Percentiles rank a stretch among this genome's conserved stretches.
phyloP scores from a whole-genome alignment of 1,140 invertebrate species.

The Spodoptera litura region DNA sequence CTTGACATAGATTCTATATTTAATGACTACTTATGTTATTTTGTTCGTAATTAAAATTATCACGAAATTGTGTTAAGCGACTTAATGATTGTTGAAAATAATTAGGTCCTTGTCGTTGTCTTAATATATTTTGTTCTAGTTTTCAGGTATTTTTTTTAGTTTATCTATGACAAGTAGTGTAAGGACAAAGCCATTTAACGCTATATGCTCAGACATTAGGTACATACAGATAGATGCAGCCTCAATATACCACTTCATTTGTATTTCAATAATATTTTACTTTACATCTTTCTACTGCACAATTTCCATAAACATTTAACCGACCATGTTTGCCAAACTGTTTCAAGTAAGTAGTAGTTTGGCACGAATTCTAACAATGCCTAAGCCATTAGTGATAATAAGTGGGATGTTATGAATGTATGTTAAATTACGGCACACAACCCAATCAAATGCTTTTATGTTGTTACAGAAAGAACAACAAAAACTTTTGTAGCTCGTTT shows the following conservation, averaged over 20 bases:
- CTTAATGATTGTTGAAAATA: neutral
- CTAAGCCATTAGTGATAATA: slow-evolving; percentile 24
- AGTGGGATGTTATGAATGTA: slow-evolving; percentile 11
- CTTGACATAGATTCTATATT: slow-evolving; percentile 38
- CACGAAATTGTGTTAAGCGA: neutral
- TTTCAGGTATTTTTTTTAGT: too few relatives aligned
- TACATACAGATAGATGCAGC: too few relatives aligned
- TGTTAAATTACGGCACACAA: slow-evolving; percentile 12
- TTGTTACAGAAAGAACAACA: slow-evolving; percentile 24
- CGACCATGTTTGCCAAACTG: slow-evolving; percentile 3
- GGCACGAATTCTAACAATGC: slow-evolving; percentile 25
- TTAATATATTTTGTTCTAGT: too few relatives aligned
- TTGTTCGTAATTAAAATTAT: slow-evolving; percentile 17
- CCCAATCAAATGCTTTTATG: slow-evolving; percentile 28
- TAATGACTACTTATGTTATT: slow-evolving; percentile 21
- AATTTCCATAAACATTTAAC: slow-evolving; percentile 29
- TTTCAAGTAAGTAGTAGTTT: slow-evolving; percentile 12
- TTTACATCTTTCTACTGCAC: neutral
- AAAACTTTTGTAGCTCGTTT: slow-evolving; percentile 6
- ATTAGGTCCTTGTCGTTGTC: too few relatives aligned
- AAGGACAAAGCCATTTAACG: too few relatives aligned
- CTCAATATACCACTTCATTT: too few relatives aligned
- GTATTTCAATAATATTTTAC: too few relatives aligned
- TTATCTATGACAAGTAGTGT: too few relatives aligned
- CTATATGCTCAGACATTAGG: too few relatives aligned